Evolutionary conservation across 2,113 vertebrate species (phyloP).

Genomic region (Panurus biarmicus): DNA sequence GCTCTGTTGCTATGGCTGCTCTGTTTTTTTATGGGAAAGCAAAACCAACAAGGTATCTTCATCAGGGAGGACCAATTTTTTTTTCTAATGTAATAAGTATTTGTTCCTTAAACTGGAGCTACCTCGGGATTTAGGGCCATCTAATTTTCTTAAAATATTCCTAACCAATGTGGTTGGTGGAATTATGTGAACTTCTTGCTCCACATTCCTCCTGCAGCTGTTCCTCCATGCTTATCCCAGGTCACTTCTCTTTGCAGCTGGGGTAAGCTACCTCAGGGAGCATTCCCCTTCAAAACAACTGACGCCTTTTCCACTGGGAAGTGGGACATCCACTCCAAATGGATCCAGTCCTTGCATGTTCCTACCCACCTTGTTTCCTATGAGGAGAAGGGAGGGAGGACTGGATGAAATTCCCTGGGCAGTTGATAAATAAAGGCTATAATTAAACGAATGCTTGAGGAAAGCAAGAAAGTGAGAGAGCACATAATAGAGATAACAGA

Average conservation of each 20-base stretch:
- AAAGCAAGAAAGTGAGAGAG: slow-evolving; percentile 9
- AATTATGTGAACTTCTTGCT: neutral
- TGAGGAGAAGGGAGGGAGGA: neutral
- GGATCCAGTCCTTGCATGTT: neutral
- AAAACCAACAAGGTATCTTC: neutral
- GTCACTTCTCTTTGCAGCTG: neutral
- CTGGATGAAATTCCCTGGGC: neutral
- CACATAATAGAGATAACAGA: slow-evolving; percentile 60
- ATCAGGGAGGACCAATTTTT: neutral
- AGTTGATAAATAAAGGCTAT: neutral
- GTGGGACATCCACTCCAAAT: neutral
- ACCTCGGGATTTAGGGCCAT: neutral
- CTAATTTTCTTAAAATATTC: neutral
- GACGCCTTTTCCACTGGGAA: neutral
- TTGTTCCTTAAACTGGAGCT: neutral
- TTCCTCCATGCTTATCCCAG: neutral
- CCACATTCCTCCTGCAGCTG: neutral
- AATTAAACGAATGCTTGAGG: neutral
- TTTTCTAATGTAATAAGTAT: neutral
- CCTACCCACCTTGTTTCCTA: neutral
- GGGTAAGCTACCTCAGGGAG: neutral
- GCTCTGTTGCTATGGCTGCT: neutral
- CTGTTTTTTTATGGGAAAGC: neutral
- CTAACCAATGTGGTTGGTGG: neutral
- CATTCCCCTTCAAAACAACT: neutral